phyloP scores from a whole-genome alignment of 2,888 invertebrate species.

The Volucella zonaria region DNA sequence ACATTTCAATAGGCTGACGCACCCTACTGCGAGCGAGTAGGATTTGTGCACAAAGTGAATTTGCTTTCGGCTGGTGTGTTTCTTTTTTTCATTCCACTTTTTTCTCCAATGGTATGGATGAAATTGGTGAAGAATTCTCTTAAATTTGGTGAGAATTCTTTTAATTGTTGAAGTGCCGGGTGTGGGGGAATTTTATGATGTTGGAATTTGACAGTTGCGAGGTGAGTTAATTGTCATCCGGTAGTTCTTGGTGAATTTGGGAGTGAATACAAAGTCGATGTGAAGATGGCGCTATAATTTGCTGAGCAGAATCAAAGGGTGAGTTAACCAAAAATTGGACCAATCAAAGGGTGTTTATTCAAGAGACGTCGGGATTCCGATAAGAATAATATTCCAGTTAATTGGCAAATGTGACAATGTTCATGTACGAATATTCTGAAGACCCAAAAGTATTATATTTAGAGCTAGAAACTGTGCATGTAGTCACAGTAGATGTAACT shows the following conservation, averaged over 20 bases:
- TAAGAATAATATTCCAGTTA: too few relatives aligned
- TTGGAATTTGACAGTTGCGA: slow-evolving; percentile 40
- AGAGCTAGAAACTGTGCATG: too few relatives aligned
- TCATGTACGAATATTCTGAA: too few relatives aligned
- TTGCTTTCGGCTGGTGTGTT: slow-evolving; percentile 35
- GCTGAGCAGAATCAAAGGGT: neutral
- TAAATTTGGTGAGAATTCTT: slow-evolving; percentile 37
- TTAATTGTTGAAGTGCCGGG: slow-evolving; percentile 16
- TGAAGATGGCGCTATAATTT: slow-evolving; percentile 34
- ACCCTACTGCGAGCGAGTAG: slow-evolving; percentile 68
- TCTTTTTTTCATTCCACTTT: neutral
- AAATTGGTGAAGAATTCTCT: slow-evolving; percentile 24
- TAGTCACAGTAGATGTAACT: too few relatives aligned
- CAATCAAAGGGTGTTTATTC: neutral
- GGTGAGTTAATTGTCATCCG: slow-evolving; percentile 36
- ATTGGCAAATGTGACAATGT: too few relatives aligned
- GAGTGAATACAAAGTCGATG: neutral
- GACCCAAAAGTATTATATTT: too few relatives aligned
- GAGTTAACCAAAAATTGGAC: neutral
- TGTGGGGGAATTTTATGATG: slow-evolving; percentile 6
- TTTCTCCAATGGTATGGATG: neutral
- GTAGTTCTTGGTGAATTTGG: neutral
- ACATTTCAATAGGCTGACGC: slow-evolving; percentile 70
- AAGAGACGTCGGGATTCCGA: neutral
- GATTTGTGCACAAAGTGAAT: slow-evolving; percentile 69